These are phyloP conservation scores for Eubucco bourcierii DNA, from an alignment of 2,113 vertebrate genomes.

Conservation along the genomic window DNA sequence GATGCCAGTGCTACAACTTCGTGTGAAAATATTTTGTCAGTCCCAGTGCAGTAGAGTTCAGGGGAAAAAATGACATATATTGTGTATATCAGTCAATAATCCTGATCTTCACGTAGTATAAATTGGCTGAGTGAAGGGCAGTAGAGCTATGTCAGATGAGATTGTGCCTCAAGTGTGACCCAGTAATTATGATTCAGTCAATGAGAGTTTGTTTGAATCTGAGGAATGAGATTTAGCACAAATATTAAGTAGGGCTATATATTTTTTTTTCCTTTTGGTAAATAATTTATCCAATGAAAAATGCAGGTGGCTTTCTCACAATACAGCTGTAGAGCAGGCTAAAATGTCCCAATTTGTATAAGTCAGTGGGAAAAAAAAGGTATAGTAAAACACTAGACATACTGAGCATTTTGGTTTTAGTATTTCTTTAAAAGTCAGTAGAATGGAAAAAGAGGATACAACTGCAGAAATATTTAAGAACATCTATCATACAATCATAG, in stretches of 20 bases:
- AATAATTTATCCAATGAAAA: background rate
- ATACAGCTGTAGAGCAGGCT: background rate
- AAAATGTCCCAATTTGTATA: background rate
- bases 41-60: background rate
- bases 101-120: background rate
- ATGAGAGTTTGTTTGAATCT: background rate
- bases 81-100: background rate
- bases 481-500: too few species aligned
- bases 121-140: background rate
- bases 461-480: background rate
- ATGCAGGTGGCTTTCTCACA: background rate
- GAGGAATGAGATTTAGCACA: background rate
- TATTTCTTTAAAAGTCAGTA: background rate
- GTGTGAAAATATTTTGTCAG: background rate
- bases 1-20: background rate
- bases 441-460: background rate
- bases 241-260: background rate
- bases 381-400: background rate
- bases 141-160: background rate
- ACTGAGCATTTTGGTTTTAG: background rate
- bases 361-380: background rate
- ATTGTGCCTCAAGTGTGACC: background rate
- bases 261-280: background rate
- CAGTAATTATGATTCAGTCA: slow-evolving; percentile 16
- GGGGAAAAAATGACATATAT: background rate